These are phyloP conservation scores for Chloropsis cyanopogon DNA, from an alignment of 2,113 vertebrate species.

Conservation along the genomic window DNA sequence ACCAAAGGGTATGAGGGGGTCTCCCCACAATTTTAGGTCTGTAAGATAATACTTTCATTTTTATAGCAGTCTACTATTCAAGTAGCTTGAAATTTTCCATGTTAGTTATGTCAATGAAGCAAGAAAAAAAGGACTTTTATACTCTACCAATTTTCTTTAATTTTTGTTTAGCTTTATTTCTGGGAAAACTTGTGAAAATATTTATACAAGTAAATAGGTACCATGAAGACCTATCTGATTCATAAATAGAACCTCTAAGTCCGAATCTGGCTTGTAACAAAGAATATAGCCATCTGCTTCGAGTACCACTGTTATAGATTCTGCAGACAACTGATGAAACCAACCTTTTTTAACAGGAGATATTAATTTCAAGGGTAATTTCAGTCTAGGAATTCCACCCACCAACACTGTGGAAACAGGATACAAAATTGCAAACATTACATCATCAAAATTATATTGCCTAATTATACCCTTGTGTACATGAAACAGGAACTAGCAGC, in stretches of 20 bases:
- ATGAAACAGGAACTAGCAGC: conserved; percentile 21
- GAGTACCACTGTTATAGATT: not conserved
- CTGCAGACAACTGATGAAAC: not conserved
- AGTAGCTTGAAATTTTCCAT: not conserved
- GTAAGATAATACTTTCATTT: not conserved
- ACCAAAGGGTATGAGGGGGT: not conserved
- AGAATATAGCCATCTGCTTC: not conserved
- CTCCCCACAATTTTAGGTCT: not conserved
- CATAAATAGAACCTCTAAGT: not conserved
- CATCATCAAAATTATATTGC: not conserved
- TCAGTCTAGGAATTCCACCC: conserved; percentile 12
- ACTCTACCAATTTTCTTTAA: not conserved
- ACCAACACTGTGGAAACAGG: not conserved
- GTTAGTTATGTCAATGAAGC: not conserved
- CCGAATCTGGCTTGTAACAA: not conserved
- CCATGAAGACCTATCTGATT: not conserved
- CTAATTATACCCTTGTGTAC: not conserved
- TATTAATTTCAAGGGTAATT: conserved; percentile 13
- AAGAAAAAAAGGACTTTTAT: not conserved
- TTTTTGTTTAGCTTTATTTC: not conserved
- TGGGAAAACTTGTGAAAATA: not conserved
- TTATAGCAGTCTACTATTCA: not conserved
- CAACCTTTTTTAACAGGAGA: not conserved
- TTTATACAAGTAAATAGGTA: not conserved
- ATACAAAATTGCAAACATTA: conserved; percentile 31